Conservation (phyloP, 2,113 vertebrate genomes). For the Micronycteris hirsuta region DNA sequence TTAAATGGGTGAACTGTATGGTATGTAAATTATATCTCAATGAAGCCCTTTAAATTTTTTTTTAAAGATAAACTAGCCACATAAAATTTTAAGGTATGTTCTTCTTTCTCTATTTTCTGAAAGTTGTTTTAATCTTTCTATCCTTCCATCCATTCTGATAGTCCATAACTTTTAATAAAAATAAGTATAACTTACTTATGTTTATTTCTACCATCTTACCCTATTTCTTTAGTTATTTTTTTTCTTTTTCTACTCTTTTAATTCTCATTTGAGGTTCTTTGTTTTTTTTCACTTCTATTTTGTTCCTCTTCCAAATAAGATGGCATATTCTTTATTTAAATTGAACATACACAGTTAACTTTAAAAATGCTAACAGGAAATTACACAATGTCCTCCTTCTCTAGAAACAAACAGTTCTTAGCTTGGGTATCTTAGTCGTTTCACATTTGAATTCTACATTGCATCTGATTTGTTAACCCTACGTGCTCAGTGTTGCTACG, state of each 20-base stretch:
- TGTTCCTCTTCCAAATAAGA: neutral
- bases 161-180: neutral
- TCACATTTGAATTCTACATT: neutral
- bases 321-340: neutral
- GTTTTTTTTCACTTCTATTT: neutral
- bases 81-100: neutral
- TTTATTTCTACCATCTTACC: neutral
- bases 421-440: neutral
- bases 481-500: neutral
- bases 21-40: neutral
- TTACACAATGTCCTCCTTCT: neutral
- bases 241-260: neutral
- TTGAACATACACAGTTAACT: neutral
- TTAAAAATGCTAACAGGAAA: neutral
- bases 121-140: neutral
- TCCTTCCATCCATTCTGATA: neutral
- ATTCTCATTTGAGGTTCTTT: neutral
- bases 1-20: neutral
- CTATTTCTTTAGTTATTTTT: neutral
- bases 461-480: neutral
- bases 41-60: neutral
- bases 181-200: neutral
- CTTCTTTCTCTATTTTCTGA: neutral
- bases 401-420: neutral
- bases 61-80: neutral